phyloP scores from a whole-genome alignment of 2,797 vertebrate genomes.

The Pseudomugil gertrudae region DNA sequence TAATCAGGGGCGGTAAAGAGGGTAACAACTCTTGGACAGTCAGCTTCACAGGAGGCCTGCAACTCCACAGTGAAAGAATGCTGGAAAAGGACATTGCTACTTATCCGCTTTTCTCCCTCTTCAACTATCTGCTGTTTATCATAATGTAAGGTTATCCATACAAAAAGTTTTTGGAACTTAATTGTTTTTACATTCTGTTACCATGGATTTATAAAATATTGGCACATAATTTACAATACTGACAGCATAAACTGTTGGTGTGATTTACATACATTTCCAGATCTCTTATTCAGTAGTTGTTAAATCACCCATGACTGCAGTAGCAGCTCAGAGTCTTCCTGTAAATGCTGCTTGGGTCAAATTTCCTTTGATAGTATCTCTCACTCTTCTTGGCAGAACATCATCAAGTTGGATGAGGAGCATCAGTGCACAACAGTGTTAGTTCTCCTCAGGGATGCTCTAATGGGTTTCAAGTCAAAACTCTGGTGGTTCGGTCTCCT shows the following conservation, averaged over 20 bases:
- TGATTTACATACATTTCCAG: neutral
- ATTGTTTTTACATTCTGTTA: neutral
- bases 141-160: slow-evolving; percentile 9
- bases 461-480: neutral
- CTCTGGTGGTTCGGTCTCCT: neutral
- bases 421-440: neutral
- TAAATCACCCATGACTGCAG: neutral
- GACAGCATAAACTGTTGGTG: neutral
- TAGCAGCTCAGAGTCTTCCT: neutral
- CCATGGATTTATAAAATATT: neutral
- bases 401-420: too few relatives aligned
- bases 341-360: neutral
- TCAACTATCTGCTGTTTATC: slow-evolving; percentile 15
- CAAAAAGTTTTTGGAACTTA: neutral
- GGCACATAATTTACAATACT: neutral
- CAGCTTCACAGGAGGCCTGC: slow-evolving; percentile 67
- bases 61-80: slow-evolving; percentile 63
- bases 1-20: too few relatives aligned
- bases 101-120: slow-evolving; percentile 33
- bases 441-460: neutral
- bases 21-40: too few relatives aligned
- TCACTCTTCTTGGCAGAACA: neutral
- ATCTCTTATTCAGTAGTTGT: neutral
- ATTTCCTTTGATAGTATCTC: neutral
- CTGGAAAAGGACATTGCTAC: slow-evolving; percentile 34